A percentile compares a stretch with the other conserved stretches of the same genome.
These are phyloP conservation scores for Meandrina meandrites DNA, from an alignment of 92 coral and sea anemone species.

Conservation along the genomic window DNA sequence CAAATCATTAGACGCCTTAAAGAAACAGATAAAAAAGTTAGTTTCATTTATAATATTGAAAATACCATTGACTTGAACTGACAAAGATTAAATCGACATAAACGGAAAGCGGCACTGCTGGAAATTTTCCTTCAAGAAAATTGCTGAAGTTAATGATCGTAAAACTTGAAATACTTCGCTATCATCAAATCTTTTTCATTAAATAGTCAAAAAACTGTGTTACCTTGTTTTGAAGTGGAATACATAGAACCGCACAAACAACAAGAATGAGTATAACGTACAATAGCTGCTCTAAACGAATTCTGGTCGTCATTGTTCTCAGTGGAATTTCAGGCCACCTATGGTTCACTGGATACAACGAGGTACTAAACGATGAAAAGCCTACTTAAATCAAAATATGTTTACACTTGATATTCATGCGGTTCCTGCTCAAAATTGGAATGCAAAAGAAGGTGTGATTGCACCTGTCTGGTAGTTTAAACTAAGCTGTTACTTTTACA, in stretches of 20 bases:
- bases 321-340: not conserved
- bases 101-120: too few species aligned
- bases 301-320: not conserved
- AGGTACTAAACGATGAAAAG: not conserved
- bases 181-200: not conserved
- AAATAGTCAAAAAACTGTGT: not conserved
- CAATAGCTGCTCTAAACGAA: not conserved
- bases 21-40: not conserved
- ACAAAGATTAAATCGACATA: not conserved
- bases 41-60: not conserved
- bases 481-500: not conserved
- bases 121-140: too few species aligned
- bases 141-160: not conserved
- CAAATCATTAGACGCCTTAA: too few species aligned
- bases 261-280: not conserved
- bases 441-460: not conserved
- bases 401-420: not conserved
- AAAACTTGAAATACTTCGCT: not conserved
- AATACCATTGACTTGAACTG: not conserved
- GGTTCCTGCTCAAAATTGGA: not conserved
- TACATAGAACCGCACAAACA: not conserved
- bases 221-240: conserved; percentile 5
- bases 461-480: not conserved
- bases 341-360: not conserved
- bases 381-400: not conserved